phyloP scores from a whole-genome alignment of 2,888 invertebrate genomes.

The Meloe dianella region DNA sequence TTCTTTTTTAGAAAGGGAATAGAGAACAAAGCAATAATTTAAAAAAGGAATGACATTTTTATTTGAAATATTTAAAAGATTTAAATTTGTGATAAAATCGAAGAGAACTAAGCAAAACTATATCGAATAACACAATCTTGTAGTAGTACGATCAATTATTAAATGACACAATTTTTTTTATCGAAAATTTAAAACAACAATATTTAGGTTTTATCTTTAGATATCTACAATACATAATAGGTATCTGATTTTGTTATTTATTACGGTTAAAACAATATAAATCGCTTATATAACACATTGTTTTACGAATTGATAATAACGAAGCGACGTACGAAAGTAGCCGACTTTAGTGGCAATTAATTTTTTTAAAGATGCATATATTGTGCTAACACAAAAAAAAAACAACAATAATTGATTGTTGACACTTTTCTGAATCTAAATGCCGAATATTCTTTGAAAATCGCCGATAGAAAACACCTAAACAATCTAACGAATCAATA shows the following conservation, averaged over 20 bases:
- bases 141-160: background rate
- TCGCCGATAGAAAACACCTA: conserved; percentile 27
- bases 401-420: conserved; percentile 28
- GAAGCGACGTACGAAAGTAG: background rate
- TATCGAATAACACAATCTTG: conserved; percentile 29
- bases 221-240: no score
- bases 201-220: no score
- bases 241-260: no score
- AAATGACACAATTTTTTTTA: background rate
- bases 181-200: no score
- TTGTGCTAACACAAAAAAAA: conserved; percentile 19
- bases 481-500: background rate
- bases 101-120: conserved; percentile 19
- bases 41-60: conserved; percentile 22
- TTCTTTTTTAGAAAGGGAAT: background rate
- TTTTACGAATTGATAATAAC: background rate
- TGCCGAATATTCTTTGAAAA: conserved; percentile 30
- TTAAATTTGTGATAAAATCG: conserved; percentile 22
- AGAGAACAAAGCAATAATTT: conserved; percentile 15
- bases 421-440: conserved; percentile 18
- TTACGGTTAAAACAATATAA: background rate
- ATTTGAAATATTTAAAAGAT: conserved; percentile 28
- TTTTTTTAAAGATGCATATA: conserved; percentile 25
- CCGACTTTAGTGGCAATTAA: conserved; percentile 16
- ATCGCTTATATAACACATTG: conserved; percentile 11